Evolutionary conservation across 2,888 invertebrate genomes (phyloP).

Genomic region (Anoplius nigerrimus): DNA sequence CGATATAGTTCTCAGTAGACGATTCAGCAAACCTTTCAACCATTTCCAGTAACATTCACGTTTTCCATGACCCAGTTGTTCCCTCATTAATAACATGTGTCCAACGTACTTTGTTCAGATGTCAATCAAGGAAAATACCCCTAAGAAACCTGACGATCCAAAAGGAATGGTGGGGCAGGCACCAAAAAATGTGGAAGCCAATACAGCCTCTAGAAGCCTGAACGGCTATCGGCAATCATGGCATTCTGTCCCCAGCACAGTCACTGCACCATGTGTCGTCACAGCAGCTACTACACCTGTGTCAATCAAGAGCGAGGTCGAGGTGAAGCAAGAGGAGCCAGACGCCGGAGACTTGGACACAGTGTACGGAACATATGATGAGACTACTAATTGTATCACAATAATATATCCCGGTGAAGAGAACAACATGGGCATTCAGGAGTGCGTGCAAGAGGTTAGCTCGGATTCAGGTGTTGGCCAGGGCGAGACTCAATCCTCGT

Average conservation of each 20-base stretch:
- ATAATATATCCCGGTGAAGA: slow-evolving; percentile 82
- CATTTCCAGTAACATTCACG: slow-evolving; percentile 7
- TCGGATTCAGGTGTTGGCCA: slow-evolving; percentile 41
- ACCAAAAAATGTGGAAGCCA: slow-evolving; percentile 91
- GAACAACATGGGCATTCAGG: slow-evolving; percentile 73
- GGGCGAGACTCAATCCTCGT: slow-evolving; percentile 40
- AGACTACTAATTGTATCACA: slow-evolving; percentile 84
- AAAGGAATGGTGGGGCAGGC: slow-evolving; percentile 90
- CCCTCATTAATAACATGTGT: slow-evolving; percentile 42
- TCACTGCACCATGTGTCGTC: slow-evolving; percentile 32
- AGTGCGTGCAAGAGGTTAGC: slow-evolving; percentile 66
- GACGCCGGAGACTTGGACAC: slow-evolving; percentile 78
- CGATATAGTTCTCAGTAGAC: not conserved
- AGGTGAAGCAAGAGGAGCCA: slow-evolving; percentile 62
- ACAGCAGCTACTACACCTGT: slow-evolving; percentile 54
- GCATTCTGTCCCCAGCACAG: slow-evolving; percentile 33
- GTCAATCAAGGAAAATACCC: slow-evolving; percentile 71
- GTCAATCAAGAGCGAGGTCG: slow-evolving; percentile 52
- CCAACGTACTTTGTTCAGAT: slow-evolving; percentile 58
- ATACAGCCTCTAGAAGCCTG: slow-evolving; percentile 77
- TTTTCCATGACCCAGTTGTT: slow-evolving; percentile 40
- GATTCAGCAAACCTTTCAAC: slow-evolving; percentile 1
- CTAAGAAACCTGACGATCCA: slow-evolving; percentile 77
- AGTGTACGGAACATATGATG: slow-evolving; percentile 84
- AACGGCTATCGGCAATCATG: slow-evolving; percentile 21